Percentiles rank a stretch among this genome's conserved stretches.
phyloP scores from a whole-genome alignment of 2,888 invertebrate species.

The Aplocera efformata region DNA sequence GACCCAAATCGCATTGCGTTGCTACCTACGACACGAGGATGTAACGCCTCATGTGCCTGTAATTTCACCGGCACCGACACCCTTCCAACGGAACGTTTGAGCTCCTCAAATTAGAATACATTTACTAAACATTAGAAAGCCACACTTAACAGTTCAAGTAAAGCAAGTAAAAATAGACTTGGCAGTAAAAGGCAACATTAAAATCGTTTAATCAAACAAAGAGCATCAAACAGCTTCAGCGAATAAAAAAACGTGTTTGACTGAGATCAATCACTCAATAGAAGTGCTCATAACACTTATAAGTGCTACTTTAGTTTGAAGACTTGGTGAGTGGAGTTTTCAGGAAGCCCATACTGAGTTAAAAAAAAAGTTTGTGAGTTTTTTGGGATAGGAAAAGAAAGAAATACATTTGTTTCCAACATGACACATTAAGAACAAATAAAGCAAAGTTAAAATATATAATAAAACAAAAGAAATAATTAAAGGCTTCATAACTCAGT shows the following conservation, averaged over 20 bases:
- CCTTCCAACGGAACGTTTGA: too few relatives aligned
- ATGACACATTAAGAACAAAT: too few relatives aligned
- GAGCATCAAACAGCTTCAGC: conserved; percentile 32
- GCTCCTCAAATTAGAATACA: too few relatives aligned
- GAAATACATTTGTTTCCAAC: too few relatives aligned
- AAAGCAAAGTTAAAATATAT: too few relatives aligned
- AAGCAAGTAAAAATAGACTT: conserved; percentile 16
- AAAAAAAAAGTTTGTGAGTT: background rate
- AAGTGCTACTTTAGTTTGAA: conserved; percentile 18
- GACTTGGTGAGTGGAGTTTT: background rate
- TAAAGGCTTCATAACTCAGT: too few relatives aligned
- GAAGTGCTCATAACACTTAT: conserved; percentile 41
- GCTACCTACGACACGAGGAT: too few relatives aligned
- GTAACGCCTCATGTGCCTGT: too few relatives aligned
- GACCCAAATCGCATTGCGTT: too few relatives aligned
- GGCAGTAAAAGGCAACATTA: conserved; percentile 19
- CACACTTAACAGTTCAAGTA: conserved; percentile 3
- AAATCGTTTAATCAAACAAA: conserved; percentile 54
- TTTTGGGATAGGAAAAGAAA: too few relatives aligned
- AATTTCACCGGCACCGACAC: too few relatives aligned
- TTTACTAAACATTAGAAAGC: conserved; percentile 1
- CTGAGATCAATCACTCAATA: conserved; percentile 51
- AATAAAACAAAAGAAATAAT: too few relatives aligned
- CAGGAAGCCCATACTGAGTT: background rate
- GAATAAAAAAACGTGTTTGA: conserved; percentile 41